Evolutionary conservation across 1,140 invertebrate genomes (phyloP), one percentile per base, ranked within the genome.

Genomic region (Heterodera carotae): DNA sequence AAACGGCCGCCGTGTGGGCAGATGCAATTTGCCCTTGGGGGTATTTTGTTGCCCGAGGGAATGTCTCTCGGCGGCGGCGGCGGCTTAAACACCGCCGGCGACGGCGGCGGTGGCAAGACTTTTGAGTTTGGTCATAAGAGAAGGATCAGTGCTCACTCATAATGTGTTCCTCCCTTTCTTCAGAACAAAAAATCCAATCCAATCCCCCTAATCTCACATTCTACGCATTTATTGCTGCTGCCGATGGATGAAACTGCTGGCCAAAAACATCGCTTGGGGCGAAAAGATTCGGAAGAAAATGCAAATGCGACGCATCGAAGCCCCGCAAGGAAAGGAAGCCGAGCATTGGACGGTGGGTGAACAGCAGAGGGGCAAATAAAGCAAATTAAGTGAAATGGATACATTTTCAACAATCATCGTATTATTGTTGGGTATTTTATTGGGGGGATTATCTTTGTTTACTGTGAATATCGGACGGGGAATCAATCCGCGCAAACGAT

Each of bases 221-320:
- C 22, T 56, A 4, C 15, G 39, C 48, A 56, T 22, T 6, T 12
- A 43, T 67, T 34, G 18, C 5, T 27, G 15, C 12, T 15, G 2
- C 8, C n/a, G 43, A 69, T 10, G 34, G 34, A 39, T 25, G 29
- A 3, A 48, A 25, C 25, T 69, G 8, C 10, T 27, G 67, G 31
- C 25, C 67, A 36, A 69, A 27, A 33, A 29, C 53, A 43, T 36
- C 39, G 31, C 59, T 6, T 27, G 2, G 18, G n/a, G n/a, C 48
- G 39, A 43, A 71, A 71, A 31, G 39, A 71, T 31, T 22, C 69
- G 59, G 2, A 43, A 71, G 59, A 48, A 71, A 48, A 71, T 71
- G 31, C 69, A 71, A 71, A 71, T 22, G 31, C n/a, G 48, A n/a
- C 69, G n/a, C 36, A 53, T 2, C 59, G 69, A 71, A 71, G 7